Base-by-base conservation (phyloP, 37 sponge, comb jelly and placozoan species). In the Haliclona indistincta region DNA sequence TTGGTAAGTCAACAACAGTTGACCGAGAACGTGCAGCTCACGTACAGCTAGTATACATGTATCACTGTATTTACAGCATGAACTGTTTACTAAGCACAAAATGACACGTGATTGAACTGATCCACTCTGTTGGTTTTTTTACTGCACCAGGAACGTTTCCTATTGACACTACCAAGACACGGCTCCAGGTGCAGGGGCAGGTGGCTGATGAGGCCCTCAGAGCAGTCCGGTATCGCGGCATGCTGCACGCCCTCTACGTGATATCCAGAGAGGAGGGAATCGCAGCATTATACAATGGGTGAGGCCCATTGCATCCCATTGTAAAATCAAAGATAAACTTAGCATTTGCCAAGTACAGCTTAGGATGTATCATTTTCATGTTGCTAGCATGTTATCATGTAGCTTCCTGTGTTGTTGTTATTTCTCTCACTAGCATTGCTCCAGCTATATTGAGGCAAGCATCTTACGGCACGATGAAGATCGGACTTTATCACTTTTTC, bases 121-220 rank as follows among this genome's bases (percentile, higher is more conserved):
- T 61, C 26, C 11, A 22, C 8, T 61, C 32, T 65, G 32, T 13
- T 73, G 10, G 10, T 73, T 73, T 34, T 43, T 41, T 7, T 73
- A n/a, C n/a, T n/a, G n/a, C n/a, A n/a, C 4, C 68, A 95, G 95
- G 95, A 10, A 95, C 95, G 6, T 95, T 95, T 52, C 95, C 95
- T 0, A 71, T 95, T 17, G 95, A 95, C 42, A 86, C 89, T 19
- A 88, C 95, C 10, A 95, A 95, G 79, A 95, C 89, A 8, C 65
- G 95, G 23, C 67, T 94, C 17, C 82, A 82, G 68, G 66, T 89
- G 3, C 95, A 95, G 44, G 92, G 92, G 4, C 95, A 95, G 63
- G 63, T 29, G 20, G 34, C 54, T 22, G 95, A 95, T 29, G 62
- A 25, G 0, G 71, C 72, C 7, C 54, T 56, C 25, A 28, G 41